These are phyloP conservation scores for Drosophila pectinifera DNA, from an alignment of 1,140 invertebrate genomes.

Conservation along the genomic window DNA sequence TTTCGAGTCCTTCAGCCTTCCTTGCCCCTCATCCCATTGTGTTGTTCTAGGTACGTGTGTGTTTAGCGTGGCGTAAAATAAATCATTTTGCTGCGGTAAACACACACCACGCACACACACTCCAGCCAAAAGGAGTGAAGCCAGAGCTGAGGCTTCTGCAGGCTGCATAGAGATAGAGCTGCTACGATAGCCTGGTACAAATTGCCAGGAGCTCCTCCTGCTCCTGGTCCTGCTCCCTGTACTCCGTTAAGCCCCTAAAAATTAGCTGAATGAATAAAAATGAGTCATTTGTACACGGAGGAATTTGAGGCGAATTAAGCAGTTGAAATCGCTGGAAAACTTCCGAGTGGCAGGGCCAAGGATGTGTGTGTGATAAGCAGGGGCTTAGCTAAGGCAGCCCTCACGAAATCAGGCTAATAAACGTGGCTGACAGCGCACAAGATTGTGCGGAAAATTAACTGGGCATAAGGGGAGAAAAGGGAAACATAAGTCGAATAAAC, in stretches of 20 bases:
- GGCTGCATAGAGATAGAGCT: conserved; percentile 57
- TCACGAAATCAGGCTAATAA: conserved; percentile 19
- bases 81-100: conserved; percentile 75
- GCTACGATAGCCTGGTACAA: conserved; percentile 45
- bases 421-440: conserved; percentile 22
- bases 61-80: conserved; percentile 78
- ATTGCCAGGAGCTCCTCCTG: conserved; percentile 34
- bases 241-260: conserved; percentile 34
- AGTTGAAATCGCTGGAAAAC: conserved; percentile 50
- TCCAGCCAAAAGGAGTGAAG: conserved; percentile 8
- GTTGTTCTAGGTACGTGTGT: conserved; percentile 61
- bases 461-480: not conserved
- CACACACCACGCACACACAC: conserved; percentile 32
- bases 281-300: conserved; percentile 55
- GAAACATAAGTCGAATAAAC: conserved; percentile 4
- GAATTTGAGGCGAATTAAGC: conserved; percentile 60
- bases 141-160: conserved; percentile 23
- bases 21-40: conserved; percentile 12
- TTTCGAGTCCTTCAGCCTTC: conserved; percentile 3
- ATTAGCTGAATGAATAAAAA: conserved; percentile 79
- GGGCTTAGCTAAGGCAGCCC: conserved; percentile 13
- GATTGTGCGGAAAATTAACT: conserved; percentile 31
- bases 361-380: conserved; percentile 49
- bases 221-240: too few relatives aligned
- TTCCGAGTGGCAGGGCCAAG: conserved; percentile 10